Base-by-base conservation (phyloP, 2,797 vertebrate genomes). In the Brachymystax lenok region DNA sequence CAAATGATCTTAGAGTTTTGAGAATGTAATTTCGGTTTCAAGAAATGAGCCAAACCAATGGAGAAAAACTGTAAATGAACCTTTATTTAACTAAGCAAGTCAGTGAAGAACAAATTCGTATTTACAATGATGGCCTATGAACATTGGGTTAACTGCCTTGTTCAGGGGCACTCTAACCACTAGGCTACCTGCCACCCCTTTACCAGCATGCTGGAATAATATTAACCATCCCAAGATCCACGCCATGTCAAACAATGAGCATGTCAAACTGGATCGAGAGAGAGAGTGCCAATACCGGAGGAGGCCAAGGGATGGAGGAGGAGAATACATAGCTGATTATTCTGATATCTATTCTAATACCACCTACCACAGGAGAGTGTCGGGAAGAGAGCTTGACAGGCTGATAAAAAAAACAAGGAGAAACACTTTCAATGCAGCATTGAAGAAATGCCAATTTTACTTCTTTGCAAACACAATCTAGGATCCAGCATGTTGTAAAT, bases 401-500 rank as follows among this genome's bases (percentile, higher is more conserved):
- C 86, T 16, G 73, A 91, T 86, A 24, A 63, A 63, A 63, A 63
- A 4, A 12, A 0, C 77, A 84, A 81, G 51, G 50, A 83, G 79
- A 87, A 91, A 91, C 88, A 90, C 89, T 86, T 84, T 90, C 89
- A 87, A 74, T 85, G 81, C 85, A 5, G 70, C 79, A 87, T 90
- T 91, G 89, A 87, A 91, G 82, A 87, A 77, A 71, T 0, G 79
- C 88, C 90, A 91, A 88, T 86, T 90, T 87, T 84, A 90, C 87
- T 87, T 91, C 77, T 82, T 86, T 80, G 88, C 87, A 90, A 91
- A 91, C 80, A 85, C 90, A 92, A 91, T 93, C 87, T 89, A 84
- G 79, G 86, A 83, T 90, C 83, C 87, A 86, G 85, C 68, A 84
- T 75, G 82, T 83, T 86, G 79, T 87, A 90, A 92, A 91, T 90